Evolutionary conservation across 2,797 vertebrate genomes (phyloP), one percentile per base, ranked within the genome.

Genomic region (Manis crassicaudata): DNA sequence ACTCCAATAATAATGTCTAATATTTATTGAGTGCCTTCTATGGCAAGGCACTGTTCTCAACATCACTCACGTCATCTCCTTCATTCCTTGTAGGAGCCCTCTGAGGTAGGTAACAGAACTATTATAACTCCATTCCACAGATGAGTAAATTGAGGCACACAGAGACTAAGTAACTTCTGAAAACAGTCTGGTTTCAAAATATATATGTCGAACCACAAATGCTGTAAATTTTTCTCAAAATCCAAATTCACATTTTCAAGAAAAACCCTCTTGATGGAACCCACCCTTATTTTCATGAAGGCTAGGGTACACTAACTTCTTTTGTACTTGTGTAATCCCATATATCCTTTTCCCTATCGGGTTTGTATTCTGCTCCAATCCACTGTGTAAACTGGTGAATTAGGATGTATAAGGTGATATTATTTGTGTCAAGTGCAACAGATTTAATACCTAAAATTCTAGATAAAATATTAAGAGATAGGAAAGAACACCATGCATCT

Each of bases 391-490:
- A 21, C 52, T 63, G 9, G 4, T 62, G 46, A 92, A 62, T 79
- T 70, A 65, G 18, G 3, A 43, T 58, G 16, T 90, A 72, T 81
- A 75, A 93, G 9, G 0, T 13, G 46, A 21, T 29, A 52, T 27
- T 52, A 13, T 60, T 82, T 86, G 9, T 56, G 27, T 65, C 9
- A 54, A 80, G 2, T 60, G 50, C 27, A 90, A 70, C 43, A 85
- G 10, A 76, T 94, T 72, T 25, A 72, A 20, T 52, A 56, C 68
- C 40, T 87, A 79, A 52, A 93, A 88, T n/a, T 88, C 23, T 65
- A 50, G 14, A 63, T 68, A 27, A 85, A 96, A 52, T 63, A 79
- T 88, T 62, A 35, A 94, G 80, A 94, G 50, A 67, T 77, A 72
- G 7, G 32, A 50, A 76, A 77, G 23, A 82, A 52, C 23, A 84